Conservation (phyloP, 2,888 invertebrate species). For the Mesorhabditis belari region DNA sequence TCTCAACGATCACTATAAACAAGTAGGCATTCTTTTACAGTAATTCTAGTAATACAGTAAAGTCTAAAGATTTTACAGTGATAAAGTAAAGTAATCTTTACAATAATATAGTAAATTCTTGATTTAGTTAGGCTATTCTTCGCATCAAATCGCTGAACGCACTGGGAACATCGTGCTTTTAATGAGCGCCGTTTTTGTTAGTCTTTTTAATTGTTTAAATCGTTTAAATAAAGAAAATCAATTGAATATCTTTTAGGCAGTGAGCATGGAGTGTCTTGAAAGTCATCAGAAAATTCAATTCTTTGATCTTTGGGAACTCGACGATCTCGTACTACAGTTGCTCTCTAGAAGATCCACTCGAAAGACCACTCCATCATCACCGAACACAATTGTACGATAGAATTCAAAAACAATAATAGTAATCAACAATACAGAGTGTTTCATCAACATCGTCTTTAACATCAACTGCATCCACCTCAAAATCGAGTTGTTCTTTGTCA, state of each 20-base stretch:
- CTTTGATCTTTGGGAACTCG: slow-evolving; percentile 39
- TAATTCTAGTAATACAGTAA: not conserved
- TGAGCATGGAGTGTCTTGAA: slow-evolving; percentile 37
- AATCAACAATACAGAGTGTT: no score
- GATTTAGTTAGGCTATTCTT: not conserved
- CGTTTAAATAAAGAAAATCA: not conserved
- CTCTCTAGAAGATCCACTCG: no score
- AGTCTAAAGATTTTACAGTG: not conserved
- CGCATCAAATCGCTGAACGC: slow-evolving; percentile 22
- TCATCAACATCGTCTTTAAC: no score
- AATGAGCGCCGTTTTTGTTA: slow-evolving; percentile 33
- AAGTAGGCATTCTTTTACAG: not conserved
- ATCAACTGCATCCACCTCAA: no score
- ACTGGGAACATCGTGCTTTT: slow-evolving; percentile 34
- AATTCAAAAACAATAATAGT: no score
- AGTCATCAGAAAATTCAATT: slow-evolving; percentile 39
- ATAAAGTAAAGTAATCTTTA: no score
- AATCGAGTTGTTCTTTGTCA: no score
- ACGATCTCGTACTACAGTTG: slow-evolving; percentile 30
- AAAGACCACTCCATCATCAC: no score
- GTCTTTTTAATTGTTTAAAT: not conserved
- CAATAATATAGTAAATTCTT: no score
- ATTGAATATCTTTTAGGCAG: slow-evolving; percentile 25
- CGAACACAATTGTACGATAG: no score
- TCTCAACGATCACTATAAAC: slow-evolving; percentile 1